Percentiles rank a stretch among this genome's conserved stretches.
These are phyloP conservation scores for Beaufortia kweichowensis DNA, from an alignment of 2,113 vertebrate species.

Conservation along the genomic window DNA sequence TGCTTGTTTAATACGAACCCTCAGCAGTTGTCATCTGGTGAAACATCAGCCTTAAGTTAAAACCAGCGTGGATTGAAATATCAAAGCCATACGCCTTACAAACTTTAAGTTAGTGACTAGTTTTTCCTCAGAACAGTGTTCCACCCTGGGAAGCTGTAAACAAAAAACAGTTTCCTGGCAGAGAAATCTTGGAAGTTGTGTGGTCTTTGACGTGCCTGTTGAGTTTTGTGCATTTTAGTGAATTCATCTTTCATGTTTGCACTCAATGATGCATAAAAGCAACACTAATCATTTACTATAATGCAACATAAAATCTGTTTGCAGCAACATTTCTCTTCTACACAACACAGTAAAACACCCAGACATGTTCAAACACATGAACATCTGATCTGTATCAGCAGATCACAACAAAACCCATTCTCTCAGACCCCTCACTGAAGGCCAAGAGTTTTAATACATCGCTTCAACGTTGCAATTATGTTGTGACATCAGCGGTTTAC, in stretches of 20 bases:
- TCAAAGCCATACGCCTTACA: neutral
- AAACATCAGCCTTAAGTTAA: too few relatives aligned
- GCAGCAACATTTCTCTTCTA: neutral
- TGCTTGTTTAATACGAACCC: too few relatives aligned
- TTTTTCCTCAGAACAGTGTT: neutral
- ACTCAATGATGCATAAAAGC: neutral
- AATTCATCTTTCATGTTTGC: neutral
- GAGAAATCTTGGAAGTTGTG: neutral
- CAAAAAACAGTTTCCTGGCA: slow-evolving; percentile 1
- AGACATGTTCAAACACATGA: neutral
- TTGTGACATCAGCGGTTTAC: neutral
- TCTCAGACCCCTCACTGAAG: neutral
- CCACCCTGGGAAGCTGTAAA: neutral
- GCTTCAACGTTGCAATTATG: neutral
- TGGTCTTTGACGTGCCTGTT: neutral
- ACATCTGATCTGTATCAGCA: slow-evolving; percentile 8
- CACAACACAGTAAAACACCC: neutral
- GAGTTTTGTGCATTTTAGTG: neutral
- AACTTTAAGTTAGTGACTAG: neutral
- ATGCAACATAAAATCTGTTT: neutral
- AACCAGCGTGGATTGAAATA: neutral
- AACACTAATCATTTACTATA: neutral
- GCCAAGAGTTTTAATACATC: neutral
- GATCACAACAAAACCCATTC: slow-evolving; percentile 17
- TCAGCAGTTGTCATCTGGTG: too few relatives aligned